phyloP scores from a whole-genome alignment of 2,797 vertebrate genomes.

The Pangasius krempfi region DNA sequence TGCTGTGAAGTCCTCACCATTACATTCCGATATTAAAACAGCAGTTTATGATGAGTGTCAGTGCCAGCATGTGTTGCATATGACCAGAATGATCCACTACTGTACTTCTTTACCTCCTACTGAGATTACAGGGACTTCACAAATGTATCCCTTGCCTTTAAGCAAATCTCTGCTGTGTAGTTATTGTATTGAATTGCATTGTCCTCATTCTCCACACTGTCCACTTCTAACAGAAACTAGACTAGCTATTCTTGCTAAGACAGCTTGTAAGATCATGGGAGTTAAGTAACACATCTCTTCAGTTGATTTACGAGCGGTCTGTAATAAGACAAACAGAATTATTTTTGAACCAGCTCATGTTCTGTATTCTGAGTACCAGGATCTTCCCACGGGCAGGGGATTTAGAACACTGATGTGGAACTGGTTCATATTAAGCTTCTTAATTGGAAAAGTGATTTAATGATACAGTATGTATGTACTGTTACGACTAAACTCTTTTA shows the following conservation, averaged over 20 bases:
- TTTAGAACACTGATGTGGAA: constrained; percentile 1
- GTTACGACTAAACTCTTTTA: neutral
- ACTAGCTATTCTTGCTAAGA: neutral
- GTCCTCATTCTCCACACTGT: neutral
- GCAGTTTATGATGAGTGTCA: constrained; percentile 29
- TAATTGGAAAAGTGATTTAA: neutral
- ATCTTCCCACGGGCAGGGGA: neutral
- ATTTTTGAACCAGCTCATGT: constrained; percentile 14
- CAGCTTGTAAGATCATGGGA: constrained; percentile 1
- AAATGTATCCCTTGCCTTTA: neutral
- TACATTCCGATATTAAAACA: constrained; percentile 6
- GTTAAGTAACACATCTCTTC: neutral
- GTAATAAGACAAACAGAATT: neutral
- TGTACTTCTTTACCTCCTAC: neutral
- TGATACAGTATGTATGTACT: neutral
- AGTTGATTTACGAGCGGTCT: neutral
- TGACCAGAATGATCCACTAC: neutral
- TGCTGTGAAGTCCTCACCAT: constrained; percentile 1
- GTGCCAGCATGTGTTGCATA: constrained; percentile 10
- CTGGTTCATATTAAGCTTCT: neutral
- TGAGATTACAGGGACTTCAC: neutral
- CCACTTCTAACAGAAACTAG: neutral
- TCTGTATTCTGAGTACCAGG: neutral
- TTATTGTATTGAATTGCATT: neutral
- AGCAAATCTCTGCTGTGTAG: neutral